These are phyloP conservation scores for Iselma pallidipennis DNA, from an alignment of 2,888 invertebrate species.

Conservation along the genomic window DNA sequence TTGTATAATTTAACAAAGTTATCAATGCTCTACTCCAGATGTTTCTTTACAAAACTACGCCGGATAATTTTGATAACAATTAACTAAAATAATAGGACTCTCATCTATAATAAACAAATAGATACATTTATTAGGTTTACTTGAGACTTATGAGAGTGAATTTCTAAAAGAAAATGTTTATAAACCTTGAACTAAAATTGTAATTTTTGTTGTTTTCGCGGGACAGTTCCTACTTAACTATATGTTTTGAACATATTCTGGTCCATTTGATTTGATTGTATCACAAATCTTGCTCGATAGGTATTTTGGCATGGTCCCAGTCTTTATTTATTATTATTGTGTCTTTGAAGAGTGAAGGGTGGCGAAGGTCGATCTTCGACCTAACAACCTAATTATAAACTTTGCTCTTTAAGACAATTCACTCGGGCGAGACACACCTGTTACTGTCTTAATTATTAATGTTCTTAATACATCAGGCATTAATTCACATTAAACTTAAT, in stretches of 20 bases:
- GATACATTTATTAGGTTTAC: too few species aligned
- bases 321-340: conserved; percentile 38
- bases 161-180: too few species aligned
- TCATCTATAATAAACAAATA: too few species aligned
- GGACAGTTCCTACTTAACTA: too few species aligned
- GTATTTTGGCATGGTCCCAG: conserved; percentile 31
- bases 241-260: too few species aligned
- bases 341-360: conserved; percentile 33
- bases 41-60: not conserved
- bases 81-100: not conserved
- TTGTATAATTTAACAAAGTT: conserved; percentile 44
- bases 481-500: conserved; percentile 3
- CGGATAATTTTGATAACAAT: not conserved
- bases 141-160: too few species aligned
- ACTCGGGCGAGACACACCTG: conserved; percentile 34
- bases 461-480: conserved; percentile 28
- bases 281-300: too few species aligned
- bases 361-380: conserved; percentile 37
- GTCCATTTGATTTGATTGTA: too few species aligned
- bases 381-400: conserved; percentile 41
- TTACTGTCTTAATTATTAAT: conserved; percentile 36
- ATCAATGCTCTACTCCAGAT: not conserved
- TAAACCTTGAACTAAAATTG: too few species aligned
- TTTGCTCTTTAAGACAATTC: conserved; percentile 39
- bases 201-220: too few species aligned